Conservation (phyloP, 2,888 invertebrate genomes). For the Timema cristinae region DNA sequence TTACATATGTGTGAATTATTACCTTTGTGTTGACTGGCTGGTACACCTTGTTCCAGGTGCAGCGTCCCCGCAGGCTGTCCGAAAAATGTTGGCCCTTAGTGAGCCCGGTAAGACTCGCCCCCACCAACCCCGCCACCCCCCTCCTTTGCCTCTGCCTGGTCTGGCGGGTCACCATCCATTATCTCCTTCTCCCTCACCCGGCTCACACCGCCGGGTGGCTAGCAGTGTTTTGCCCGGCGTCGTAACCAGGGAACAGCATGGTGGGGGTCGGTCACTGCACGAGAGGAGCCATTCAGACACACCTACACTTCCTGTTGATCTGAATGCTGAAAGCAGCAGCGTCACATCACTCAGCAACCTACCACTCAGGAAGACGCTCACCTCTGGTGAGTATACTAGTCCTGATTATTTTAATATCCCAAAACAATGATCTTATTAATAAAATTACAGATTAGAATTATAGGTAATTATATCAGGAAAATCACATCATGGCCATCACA, state of each 20-base stretch:
- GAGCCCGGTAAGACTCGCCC: conserved; percentile 84
- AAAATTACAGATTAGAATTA: too few relatives aligned
- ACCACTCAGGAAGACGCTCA: conserved; percentile 77
- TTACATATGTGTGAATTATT: background rate
- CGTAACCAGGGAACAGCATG: conserved; percentile 53
- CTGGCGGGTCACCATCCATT: conserved; percentile 48
- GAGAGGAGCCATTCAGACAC: conserved; percentile 89
- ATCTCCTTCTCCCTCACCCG: conserved; percentile 53
- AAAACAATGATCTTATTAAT: conserved; percentile 12
- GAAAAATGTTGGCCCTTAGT: conserved; percentile 88
- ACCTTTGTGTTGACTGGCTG: background rate
- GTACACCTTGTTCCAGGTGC: too few relatives aligned
- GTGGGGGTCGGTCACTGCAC: conserved; percentile 63
- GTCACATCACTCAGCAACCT: conserved; percentile 89
- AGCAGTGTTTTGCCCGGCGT: conserved; percentile 41
- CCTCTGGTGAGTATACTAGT: conserved; percentile 65
- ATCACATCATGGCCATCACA: too few relatives aligned
- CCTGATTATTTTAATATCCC: too few relatives aligned
- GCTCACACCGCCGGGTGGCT: conserved; percentile 48
- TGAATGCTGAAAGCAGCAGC: conserved; percentile 92
- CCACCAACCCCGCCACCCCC: conserved; percentile 71
- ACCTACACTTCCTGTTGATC: conserved; percentile 78
- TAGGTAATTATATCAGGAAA: too few relatives aligned
- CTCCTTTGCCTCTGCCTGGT: conserved; percentile 58
- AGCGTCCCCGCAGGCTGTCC: conserved; percentile 94